Evolutionary conservation across 2,113 vertebrate genomes (phyloP), one percentile per base, ranked within the genome.

Genomic region (Triplophysa dalaica): DNA sequence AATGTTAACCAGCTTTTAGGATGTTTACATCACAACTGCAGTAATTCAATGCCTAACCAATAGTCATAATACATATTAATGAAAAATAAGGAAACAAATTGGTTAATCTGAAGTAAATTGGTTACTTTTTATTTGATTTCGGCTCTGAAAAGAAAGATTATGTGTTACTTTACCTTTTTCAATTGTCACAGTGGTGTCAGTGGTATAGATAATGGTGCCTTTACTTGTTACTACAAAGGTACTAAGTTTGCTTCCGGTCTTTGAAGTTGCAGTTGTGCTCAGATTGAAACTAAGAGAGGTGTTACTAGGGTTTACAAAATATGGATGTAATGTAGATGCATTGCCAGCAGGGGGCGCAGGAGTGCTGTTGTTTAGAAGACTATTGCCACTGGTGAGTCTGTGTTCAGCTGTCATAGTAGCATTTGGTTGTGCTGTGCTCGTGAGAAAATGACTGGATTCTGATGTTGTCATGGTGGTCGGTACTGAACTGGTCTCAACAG

Each of bases 271-370:
- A 14, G 13, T 33, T 61, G 45, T 66, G 60, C 33, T 74, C 56
- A 33, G 2, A 8, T 38, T 56, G 12, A 29, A 6, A 56, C 21
- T 24, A 68, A 48, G 43, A 8, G 16, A 54, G 26, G 65, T 56
- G 58, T 1, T 19, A 29, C 52, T 56, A 7, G 54, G 26, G 21
- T 63, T 43, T 19, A 60, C 52, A 26, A 17, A 4, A 2, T 45
- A 58, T 63, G 33, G n/a, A 24, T 81, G 79, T 63, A 70, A 63
- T 50, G 77, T 66, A 8, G 75, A 81, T 60, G 48, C 12, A 29
- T 56, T 77, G 77, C 69, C 83, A 84, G 60, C 77, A 79, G 80
- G 58, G 52, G 83, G 75, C 14, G 70, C 54, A 61, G 50, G 60
- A 54, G 83, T 26, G 33, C 62, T 78, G 70, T 2, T 21, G 43